phyloP scores from a whole-genome alignment of 2,113 vertebrate genomes.

The Oreochromis tanganicae region DNA sequence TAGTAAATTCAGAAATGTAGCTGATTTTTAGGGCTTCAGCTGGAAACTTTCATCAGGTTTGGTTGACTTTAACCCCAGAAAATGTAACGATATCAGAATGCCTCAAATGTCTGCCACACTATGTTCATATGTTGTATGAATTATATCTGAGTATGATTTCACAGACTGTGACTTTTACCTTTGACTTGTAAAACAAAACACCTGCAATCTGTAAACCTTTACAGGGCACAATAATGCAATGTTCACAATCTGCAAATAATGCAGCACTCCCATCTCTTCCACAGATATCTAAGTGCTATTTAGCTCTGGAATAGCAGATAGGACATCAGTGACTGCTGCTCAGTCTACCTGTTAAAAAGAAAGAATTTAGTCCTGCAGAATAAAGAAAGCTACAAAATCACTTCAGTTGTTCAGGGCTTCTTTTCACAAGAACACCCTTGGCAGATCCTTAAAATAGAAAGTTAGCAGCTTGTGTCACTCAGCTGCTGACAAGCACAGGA shows the following conservation, averaged over 20 bases:
- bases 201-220: constrained; percentile 31
- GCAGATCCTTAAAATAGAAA: constrained; percentile 80
- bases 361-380: constrained; percentile 32
- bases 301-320: constrained; percentile 49
- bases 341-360: constrained; percentile 42
- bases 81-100: neutral
- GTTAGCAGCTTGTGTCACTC: constrained; percentile 82
- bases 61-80: neutral
- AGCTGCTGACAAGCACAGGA: constrained; percentile 78
- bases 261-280: constrained; percentile 44
- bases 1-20: neutral
- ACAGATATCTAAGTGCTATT: constrained; percentile 32
- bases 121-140: neutral
- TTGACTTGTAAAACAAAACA: constrained; percentile 17
- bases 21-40: neutral
- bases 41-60: neutral
- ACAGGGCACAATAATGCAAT: constrained; percentile 36
- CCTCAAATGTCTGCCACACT: neutral
- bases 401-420: constrained; percentile 41
- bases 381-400: constrained; percentile 68
- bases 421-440: constrained; percentile 65
- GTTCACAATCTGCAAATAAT: constrained; percentile 26
- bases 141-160: neutral
- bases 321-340: constrained; percentile 50
- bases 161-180: constrained; percentile 3